Conservation (phyloP, 2,888 invertebrate genomes). For the Pandemis cinnamomeana region DNA sequence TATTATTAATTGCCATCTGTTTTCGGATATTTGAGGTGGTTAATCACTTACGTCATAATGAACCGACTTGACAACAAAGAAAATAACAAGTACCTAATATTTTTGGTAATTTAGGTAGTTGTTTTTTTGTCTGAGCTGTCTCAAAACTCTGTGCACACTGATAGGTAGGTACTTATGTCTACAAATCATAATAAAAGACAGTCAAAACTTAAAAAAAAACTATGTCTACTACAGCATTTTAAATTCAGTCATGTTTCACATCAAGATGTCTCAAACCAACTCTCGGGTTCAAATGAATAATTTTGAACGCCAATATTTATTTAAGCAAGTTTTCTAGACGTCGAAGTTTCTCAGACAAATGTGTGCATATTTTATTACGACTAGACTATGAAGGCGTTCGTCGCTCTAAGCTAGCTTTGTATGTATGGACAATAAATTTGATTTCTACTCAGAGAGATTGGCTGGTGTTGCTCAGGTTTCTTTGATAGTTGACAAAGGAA, state of each 20-base stretch:
- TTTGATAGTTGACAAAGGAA: background rate
- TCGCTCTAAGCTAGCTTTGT: slow-evolving; percentile 12
- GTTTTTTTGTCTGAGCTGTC: no score
- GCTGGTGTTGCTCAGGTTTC: background rate
- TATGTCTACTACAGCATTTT: background rate
- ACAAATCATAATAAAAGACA: no score
- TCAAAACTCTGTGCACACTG: no score
- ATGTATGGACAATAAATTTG: slow-evolving; percentile 17
- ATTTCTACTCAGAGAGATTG: slow-evolving; percentile 22
- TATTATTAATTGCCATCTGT: no score
- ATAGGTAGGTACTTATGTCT: no score
- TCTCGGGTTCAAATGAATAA: background rate
- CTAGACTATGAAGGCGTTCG: slow-evolving; percentile 14
- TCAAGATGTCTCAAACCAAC: background rate
- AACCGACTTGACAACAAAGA: no score
- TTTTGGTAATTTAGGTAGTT: no score
- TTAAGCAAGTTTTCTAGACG: slow-evolving; percentile 8
- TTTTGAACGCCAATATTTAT: slow-evolving; percentile 13
- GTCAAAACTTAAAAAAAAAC: no score
- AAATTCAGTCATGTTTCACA: background rate
- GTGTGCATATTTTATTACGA: slow-evolving; percentile 25
- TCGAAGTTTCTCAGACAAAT: slow-evolving; percentile 6
- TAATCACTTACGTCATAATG: no score
- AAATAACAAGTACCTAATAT: no score
- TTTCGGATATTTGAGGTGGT: no score